phyloP scores from a whole-genome alignment of 2,797 vertebrate species.

The Enteromius mattozi region DNA sequence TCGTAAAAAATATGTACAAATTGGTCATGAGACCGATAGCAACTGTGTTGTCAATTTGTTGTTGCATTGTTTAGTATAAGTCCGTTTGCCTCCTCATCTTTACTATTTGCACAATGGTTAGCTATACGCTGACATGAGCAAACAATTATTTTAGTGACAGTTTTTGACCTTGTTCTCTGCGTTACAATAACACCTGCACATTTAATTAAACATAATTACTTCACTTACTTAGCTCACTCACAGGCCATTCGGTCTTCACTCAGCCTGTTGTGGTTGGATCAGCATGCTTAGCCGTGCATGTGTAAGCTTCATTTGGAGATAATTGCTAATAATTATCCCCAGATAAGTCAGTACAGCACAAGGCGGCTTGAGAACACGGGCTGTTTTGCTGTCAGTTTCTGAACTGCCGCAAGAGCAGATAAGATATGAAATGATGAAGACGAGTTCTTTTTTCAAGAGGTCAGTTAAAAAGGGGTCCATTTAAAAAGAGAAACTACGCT shows the following conservation, averaged over 20 bases:
- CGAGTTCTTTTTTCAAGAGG: not conserved
- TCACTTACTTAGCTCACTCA: conserved; percentile 76
- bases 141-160: conserved; percentile 63
- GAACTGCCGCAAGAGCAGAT: not conserved
- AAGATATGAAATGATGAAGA: conserved; percentile 33
- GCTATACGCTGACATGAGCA: conserved; percentile 49
- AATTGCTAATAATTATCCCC: conserved; percentile 77
- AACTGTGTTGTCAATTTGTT: conserved; percentile 51
- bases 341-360: conserved; percentile 66
- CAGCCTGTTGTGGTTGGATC: conserved; percentile 74
- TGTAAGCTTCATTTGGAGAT: conserved; percentile 69
- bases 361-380: conserved; percentile 1
- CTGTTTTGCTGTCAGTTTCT: conserved; percentile 38
- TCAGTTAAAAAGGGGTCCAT: conserved; percentile 35
- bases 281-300: conserved; percentile 68
- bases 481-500: conserved; percentile 50
- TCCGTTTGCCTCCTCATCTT: conserved; percentile 31
- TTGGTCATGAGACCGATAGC: too few relatives aligned
- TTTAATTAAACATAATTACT: conserved; percentile 78
- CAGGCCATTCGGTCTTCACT: conserved; percentile 70
- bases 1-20: too few relatives aligned
- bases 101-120: conserved; percentile 55
- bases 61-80: conserved; percentile 17
- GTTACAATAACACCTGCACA: conserved; percentile 74
- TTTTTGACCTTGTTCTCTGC: conserved; percentile 72